Base-by-base conservation (phyloP, 2,113 vertebrate genomes). In the Sturnus vulgaris region DNA sequence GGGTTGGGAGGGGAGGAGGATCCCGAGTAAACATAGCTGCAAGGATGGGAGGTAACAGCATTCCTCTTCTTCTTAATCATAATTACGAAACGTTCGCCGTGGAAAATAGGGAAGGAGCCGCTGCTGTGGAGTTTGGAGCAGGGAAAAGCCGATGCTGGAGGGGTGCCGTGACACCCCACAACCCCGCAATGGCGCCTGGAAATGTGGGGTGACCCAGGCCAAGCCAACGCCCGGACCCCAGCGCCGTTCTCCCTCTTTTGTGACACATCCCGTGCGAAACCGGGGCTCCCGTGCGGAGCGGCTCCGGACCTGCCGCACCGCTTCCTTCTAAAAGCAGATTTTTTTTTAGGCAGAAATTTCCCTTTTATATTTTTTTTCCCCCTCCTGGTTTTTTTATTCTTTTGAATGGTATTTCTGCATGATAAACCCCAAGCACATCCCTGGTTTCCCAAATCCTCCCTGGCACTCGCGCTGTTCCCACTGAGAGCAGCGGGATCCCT, bases 11-110 rank as follows among this genome's bases (percentile, higher is more conserved):
- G 40, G 71, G 79, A 96, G 76, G 75, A 94, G 73, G 79, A 73
- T 57, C 8, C 4, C 63, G 8, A 90, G 40, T 59, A 91, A 95
- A 93, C 73, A 66, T 33, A 83, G 69, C 92, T 82, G 86, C 39
- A 11, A 92, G 83, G 73, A 72, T 42, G 80, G 86, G 89, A 91
- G 86, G 82, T 6, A 50, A 68, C 65, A 49, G 46, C 76, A 59
- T 90, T 92, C 83, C 56, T 77, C 80, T 14, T 70, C 93, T 47
- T 22, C 70, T 83, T 59, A 59, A 88, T 87, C 93, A 87, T 50
- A 25, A 78, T 79, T 80, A 75, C 46, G 35, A 65, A 91, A 92
- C n/a, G 1, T 11, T 4, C 15, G 39, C n/a, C 42, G 28, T 40
- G 93, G 91, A 30, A 71, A 87, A 92, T 5, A 15, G 84, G 15